A percentile compares a stretch with the other conserved stretches of the same genome.
phyloP scores from a whole-genome alignment of 23 tunicate genomes.

The Clavelina lepadiformis region DNA sequence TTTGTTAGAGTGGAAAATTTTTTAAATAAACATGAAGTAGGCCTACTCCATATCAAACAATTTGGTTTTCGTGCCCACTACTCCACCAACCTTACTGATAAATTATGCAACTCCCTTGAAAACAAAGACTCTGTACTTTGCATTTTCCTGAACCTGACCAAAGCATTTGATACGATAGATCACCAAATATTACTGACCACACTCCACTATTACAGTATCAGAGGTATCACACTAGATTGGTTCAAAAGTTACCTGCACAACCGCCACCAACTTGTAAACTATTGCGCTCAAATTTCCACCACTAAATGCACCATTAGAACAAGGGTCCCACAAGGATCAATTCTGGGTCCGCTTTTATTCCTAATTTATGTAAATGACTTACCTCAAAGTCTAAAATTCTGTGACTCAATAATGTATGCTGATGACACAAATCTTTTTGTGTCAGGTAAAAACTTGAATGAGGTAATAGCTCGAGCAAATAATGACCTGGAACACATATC shows the following conservation, averaged over 20 bases:
- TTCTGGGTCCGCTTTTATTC: conserved; percentile 15
- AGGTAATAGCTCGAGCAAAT: background rate
- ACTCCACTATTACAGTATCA: conserved; percentile 14
- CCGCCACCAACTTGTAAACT: conserved; percentile 1
- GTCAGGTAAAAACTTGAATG: background rate
- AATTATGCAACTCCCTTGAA: background rate
- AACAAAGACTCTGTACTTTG: conserved; percentile 7
- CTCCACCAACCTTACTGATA: conserved; percentile 1
- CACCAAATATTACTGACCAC: conserved; percentile 5
- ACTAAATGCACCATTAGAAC: background rate
- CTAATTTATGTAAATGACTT: conserved; percentile 12
- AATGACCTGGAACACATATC: background rate
- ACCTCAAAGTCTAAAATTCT: background rate
- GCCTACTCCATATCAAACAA: background rate
- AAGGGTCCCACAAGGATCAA: conserved; percentile 24
- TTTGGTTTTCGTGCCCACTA: conserved; percentile 6
- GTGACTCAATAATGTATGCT: conserved; percentile 9
- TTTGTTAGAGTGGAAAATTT: background rate
- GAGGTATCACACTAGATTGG: conserved; percentile 13
- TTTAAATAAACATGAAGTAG: conserved; percentile 3
- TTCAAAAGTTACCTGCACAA: conserved; percentile 11
- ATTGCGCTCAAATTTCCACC: conserved; percentile 4
- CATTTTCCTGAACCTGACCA: conserved; percentile 13
- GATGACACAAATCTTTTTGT: conserved; percentile 10
- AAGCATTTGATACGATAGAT: conserved; percentile 28